phyloP scores from a whole-genome alignment of 64 coral and sea anemone genomes.

The Trachythela sp. region DNA sequence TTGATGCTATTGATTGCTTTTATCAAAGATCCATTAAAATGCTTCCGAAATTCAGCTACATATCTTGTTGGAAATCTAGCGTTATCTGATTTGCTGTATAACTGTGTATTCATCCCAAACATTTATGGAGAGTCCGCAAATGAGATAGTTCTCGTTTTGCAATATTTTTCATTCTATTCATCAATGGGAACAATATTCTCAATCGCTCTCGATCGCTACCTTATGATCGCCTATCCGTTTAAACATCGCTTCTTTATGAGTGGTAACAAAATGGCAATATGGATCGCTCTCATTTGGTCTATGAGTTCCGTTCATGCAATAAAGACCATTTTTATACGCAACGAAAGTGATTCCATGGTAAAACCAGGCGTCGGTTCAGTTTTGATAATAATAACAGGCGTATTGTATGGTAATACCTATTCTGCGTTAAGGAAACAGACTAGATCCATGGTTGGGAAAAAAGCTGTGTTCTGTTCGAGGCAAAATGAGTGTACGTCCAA shows the following conservation, averaged over 20 bases:
- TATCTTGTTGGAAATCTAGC: background rate
- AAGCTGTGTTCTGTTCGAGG: too few relatives aligned
- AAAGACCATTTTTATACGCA: too few relatives aligned
- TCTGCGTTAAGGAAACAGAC: too few relatives aligned
- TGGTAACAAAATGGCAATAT: background rate
- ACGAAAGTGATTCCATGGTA: too few relatives aligned
- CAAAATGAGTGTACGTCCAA: too few relatives aligned
- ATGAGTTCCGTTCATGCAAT: background rate
- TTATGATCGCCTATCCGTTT: background rate
- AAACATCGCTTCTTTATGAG: background rate
- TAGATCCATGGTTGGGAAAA: too few relatives aligned
- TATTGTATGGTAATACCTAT: too few relatives aligned
- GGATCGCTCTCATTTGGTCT: background rate
- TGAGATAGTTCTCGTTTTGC: background rate
- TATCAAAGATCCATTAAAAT: background rate
- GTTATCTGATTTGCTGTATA: background rate
- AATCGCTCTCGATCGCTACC: background rate
- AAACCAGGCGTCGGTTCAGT: too few relatives aligned
- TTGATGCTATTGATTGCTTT: background rate
- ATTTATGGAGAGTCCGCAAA: background rate
- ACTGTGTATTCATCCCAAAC: background rate
- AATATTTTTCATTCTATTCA: background rate
- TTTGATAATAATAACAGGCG: too few relatives aligned
- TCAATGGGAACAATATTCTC: background rate
- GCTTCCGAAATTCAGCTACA: background rate